Base-by-base conservation (phyloP, 2,888 invertebrate species). In the Tetragnatha montana region DNA sequence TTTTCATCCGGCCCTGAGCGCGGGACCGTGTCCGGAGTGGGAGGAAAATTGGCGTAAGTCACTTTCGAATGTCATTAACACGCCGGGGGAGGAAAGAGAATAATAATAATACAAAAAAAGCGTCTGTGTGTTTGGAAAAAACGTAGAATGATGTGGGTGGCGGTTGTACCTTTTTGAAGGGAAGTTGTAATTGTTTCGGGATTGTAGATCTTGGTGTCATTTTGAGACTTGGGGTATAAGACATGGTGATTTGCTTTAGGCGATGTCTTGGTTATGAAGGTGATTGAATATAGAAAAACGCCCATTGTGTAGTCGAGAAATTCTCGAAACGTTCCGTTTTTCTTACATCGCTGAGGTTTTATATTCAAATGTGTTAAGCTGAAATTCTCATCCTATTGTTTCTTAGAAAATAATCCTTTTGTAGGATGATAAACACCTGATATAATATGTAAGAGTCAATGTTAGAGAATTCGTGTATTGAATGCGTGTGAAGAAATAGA, bases 1-100 rank as follows among this genome's bases (percentile, higher is more conserved):
- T 87, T 87, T 87, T 87, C 87, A 74, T 87, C 81, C 69, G 81
- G 74, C 68, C 69, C 73, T 87, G 87, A 75, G 87, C 81, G 51
- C 21, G 49, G 60, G 74, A 47, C 68, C 81, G 74, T 75, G 75
- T 8, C 10, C 0, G 22, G 8, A 17, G 7, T 10, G 19, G 6
- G 22, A 8, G 17, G 85, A 1, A 71, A 8, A 78, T 21, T 21
- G 85, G 85, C 7, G 10, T 49, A 78, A 51, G 78, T 78, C 78
- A 19, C 17, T 17, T 8, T n/a, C 14, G 70, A 8, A 4, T 8
- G 19, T 81, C 73, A 81, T 73, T 73, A 50, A 10, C 70, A 50
- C 22, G 6, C 19, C 50, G 19, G 19, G 10, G 19, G 71, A 21
- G 71, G 60, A 35, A 35, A 35, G 35, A 35, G 35, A 35, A 35